phyloP scores from a whole-genome alignment of 2,113 vertebrate genomes.

The Andinoacara biseriatus region DNA sequence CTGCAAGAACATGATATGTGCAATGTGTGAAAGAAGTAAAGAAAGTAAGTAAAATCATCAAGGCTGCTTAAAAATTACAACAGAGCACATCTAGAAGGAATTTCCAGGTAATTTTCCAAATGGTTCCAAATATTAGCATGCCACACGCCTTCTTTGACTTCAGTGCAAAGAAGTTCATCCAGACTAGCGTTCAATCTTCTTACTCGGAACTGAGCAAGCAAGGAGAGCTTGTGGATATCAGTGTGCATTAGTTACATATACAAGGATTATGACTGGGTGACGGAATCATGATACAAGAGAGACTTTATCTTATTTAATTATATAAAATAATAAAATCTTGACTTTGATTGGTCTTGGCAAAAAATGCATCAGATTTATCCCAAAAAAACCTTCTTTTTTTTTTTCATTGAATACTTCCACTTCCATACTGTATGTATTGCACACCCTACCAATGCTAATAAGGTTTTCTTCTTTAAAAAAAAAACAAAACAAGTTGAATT shows the following conservation, averaged over 20 bases:
- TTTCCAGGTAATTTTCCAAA: neutral
- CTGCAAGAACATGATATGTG: no score
- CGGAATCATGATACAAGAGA: neutral
- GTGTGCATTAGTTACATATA: neutral
- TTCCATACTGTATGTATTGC: neutral
- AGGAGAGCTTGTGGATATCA: neutral
- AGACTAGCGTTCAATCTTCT: neutral
- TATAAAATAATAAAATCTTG: neutral
- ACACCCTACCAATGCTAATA: neutral
- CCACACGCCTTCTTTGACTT: constrained; percentile 2
- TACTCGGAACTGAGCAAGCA: neutral
- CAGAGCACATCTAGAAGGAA: neutral
- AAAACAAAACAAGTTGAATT: neutral
- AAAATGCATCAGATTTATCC: neutral
- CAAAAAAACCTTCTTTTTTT: neutral
- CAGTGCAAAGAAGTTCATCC: constrained; percentile 10
- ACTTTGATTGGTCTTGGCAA: neutral
- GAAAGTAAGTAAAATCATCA: neutral
- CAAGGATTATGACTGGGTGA: neutral
- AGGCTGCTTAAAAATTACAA: neutral
- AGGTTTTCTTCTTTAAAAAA: neutral
- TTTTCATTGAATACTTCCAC: neutral
- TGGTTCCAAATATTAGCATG: neutral
- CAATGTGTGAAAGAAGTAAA: neutral
- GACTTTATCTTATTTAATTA: neutral